Percentiles rank a stretch among this genome's conserved stretches.
These are phyloP conservation scores for Agrenia bidenticulata DNA, from an alignment of 2,888 invertebrate species.

Conservation along the genomic window DNA sequence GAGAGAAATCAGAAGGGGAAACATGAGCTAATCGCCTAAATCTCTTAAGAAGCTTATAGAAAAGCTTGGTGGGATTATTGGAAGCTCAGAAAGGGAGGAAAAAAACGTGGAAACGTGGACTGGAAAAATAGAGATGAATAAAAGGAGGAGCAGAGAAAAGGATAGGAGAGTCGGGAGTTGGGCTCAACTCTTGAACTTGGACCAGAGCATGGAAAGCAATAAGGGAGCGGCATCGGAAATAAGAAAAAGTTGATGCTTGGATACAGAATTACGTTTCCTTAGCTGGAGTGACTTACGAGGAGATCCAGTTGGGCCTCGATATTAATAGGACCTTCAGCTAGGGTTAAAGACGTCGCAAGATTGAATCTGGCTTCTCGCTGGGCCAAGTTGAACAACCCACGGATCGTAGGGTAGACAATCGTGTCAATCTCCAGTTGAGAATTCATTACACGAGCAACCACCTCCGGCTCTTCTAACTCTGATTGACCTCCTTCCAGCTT, in stretches of 20 bases:
- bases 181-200: constrained; percentile 1
- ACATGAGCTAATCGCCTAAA: constrained; percentile 37
- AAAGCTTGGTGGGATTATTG: constrained; percentile 26
- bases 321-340: constrained; percentile 53
- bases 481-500: constrained; percentile 48
- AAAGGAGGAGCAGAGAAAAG: background rate
- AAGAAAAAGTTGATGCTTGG: constrained; percentile 12
- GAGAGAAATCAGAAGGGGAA: constrained; percentile 15
- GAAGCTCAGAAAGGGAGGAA: constrained; percentile 7
- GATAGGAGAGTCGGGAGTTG: background rate
- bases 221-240: background rate
- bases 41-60: constrained; percentile 27
- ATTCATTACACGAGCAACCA: constrained; percentile 33
- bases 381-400: constrained; percentile 62
- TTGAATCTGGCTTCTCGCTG: constrained; percentile 57
- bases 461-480: constrained; percentile 48
- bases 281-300: constrained; percentile 39
- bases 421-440: constrained; percentile 62
- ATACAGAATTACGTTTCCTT: background rate
- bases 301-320: constrained; percentile 46
- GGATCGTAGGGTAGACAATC: constrained; percentile 63
- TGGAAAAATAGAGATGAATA: background rate
- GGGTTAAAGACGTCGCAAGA: constrained; percentile 47
- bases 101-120: constrained; percentile 2
- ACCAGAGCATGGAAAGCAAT: constrained; percentile 1